Evolutionary conservation across 2,888 invertebrate genomes (phyloP).

Genomic region (Galerucella calmariensis): DNA sequence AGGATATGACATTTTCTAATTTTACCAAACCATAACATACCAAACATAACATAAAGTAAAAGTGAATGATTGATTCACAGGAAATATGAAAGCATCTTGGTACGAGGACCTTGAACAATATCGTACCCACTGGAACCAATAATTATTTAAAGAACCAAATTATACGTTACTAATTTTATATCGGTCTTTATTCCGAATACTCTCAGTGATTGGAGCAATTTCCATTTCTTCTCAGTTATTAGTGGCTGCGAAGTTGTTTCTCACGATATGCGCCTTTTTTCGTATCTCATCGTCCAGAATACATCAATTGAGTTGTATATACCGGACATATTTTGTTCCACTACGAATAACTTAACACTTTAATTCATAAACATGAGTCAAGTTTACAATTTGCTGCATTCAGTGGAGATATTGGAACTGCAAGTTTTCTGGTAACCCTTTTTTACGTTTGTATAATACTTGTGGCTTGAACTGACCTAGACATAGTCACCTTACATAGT

Average conservation of each 20-base stretch:
- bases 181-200: conserved; percentile 28
- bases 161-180: conserved; percentile 17
- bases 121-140: conserved; percentile 24
- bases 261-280: conserved; percentile 21
- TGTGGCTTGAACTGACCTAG: no score
- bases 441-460: no score
- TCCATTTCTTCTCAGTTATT: conserved; percentile 18
- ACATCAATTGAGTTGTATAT: not conserved
- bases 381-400: no score
- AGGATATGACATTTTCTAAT: no score
- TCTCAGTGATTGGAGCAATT: conserved; percentile 36
- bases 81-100: conserved; percentile 11
- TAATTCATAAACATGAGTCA: no score
- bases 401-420: no score
- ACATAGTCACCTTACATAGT: no score
- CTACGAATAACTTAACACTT: no score
- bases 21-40: no score
- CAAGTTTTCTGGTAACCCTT: no score
- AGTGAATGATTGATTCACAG: not conserved
- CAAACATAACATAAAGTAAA: not conserved
- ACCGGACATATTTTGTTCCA: not conserved
- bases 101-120: conserved; percentile 29
- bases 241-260: conserved; percentile 25
- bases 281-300: not conserved
- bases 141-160: conserved; percentile 9